phyloP scores from a whole-genome alignment of 2,797 vertebrate species.

The Poeciliopsis presidionis region DNA sequence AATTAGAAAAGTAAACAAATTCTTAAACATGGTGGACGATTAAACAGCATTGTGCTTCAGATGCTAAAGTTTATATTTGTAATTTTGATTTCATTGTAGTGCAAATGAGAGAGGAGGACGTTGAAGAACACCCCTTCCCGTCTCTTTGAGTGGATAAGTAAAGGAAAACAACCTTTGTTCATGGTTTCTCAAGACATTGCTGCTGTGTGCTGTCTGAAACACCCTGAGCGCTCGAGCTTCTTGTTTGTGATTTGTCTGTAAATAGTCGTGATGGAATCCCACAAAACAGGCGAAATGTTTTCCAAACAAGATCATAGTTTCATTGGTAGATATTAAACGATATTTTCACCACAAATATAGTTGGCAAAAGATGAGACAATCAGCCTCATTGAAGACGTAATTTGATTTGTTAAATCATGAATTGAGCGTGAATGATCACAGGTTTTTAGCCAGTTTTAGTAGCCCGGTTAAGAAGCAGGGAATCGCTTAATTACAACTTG shows the following conservation, averaged over 20 bases:
- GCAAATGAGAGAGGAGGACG: not conserved
- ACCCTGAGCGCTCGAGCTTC: not conserved
- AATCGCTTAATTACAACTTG: not conserved
- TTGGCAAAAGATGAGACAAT: not conserved
- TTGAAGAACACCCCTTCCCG: not conserved
- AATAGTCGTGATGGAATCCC: not conserved
- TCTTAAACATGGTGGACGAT: not conserved
- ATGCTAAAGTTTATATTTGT: not conserved
- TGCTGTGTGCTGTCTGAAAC: not conserved
- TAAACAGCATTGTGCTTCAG: not conserved
- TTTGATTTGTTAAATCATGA: not conserved
- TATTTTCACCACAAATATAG: no score
- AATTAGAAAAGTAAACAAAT: conserved; percentile 14
- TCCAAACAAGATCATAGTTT: not conserved
- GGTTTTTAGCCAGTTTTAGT: not conserved
- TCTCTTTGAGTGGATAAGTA: not conserved
- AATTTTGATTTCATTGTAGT: not conserved
- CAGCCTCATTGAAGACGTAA: not conserved
- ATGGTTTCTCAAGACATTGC: not conserved
- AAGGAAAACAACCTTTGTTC: not conserved
- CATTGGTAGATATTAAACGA: not conserved
- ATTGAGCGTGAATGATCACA: not conserved
- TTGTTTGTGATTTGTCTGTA: not conserved
- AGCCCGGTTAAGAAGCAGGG: not conserved
- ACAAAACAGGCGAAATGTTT: no score